A percentile compares a stretch with the other conserved stretches of the same genome.
These are phyloP conservation scores for Eristalis tenax DNA, from an alignment of 2,888 invertebrate species.

Conservation along the genomic window DNA sequence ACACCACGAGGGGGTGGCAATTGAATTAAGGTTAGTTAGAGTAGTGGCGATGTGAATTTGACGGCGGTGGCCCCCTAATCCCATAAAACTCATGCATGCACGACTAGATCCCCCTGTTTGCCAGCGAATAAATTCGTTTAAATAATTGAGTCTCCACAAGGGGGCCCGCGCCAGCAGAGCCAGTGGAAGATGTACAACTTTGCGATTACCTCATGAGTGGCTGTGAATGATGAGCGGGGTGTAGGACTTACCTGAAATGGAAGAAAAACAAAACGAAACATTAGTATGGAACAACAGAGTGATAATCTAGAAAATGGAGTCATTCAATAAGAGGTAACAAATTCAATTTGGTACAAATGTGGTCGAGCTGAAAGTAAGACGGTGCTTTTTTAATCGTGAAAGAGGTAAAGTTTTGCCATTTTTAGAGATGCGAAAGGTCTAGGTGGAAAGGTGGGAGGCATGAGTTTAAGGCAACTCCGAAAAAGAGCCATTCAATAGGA, in stretches of 20 bases:
- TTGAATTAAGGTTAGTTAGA: slow-evolving; percentile 31
- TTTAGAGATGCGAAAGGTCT: too few relatives aligned
- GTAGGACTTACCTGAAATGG: not conserved
- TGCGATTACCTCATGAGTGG: not conserved
- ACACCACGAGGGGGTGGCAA: slow-evolving; percentile 3
- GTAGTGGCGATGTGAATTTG: not conserved
- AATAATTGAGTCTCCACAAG: not conserved
- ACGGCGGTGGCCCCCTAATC: not conserved
- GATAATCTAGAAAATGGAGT: not conserved
- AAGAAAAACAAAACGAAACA: not conserved
- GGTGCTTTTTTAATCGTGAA: not conserved
- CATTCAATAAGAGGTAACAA: not conserved
- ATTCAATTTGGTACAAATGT: not conserved
- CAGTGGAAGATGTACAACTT: not conserved
- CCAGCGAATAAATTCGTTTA: not conserved
- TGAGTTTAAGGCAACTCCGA: too few relatives aligned
- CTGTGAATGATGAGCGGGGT: not conserved
- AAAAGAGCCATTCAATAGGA: too few relatives aligned
- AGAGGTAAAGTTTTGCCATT: too few relatives aligned
- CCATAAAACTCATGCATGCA: not conserved
- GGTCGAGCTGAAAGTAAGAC: not conserved
- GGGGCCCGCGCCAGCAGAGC: not conserved
- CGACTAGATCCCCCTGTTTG: not conserved
- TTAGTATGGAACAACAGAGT: not conserved
- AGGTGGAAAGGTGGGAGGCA: too few relatives aligned